Evolutionary conservation across 1,140 invertebrate genomes (phyloP), one percentile per base, ranked within the genome.

Genomic region (Neodiprion lecontei): DNA sequence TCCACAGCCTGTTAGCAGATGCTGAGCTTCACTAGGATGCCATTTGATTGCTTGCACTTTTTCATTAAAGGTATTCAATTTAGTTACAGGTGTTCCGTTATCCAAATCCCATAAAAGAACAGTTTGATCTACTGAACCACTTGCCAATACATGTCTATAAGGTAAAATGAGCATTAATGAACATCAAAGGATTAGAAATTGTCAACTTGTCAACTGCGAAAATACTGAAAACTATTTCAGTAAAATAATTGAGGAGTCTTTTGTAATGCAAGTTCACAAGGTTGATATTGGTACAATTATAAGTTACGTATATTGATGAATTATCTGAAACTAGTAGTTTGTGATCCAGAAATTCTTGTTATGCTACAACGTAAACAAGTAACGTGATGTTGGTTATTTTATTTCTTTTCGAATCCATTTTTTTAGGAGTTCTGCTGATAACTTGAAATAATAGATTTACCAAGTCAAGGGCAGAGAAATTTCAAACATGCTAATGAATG

Each of bases 81-180:
- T 94, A 0, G 93, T 94, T 21, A 93, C 93, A 1, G 95, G 92
- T 77, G 90, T 90, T 10, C 92, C 92, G 78, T 92, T 91, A 79
- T 96, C 93, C 80, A 99, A 89, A 89, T 99, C 97, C 98, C 98
- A 99, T 4, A 99, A 84, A n/a, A 96, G 88, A 28, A 97, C 92
- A 8, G 95, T 95, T 79, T 92, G 89, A 87, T 99, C 98, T 0
- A 95, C 97, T 9, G 96, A 98, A 2, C 93, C 96, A 89, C 96
- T 98, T 0, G 97, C 96, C 77, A 99, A 84, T 65, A 98, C 91
- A 87, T 98, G 96, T 68, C 94, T 95, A 79, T n/a, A 79, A 90
- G 28, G 28, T 40, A 84, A 74, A 68, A 74, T 48, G 53, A 48
- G 50, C 67, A 79, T 69, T 2, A 65, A 69, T 53, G 23, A 3